A percentile compares a stretch with the other conserved stretches of the same genome.
Evolutionary conservation across 2,797 vertebrate species (phyloP).

Genomic region (Labeo calbasu): DNA sequence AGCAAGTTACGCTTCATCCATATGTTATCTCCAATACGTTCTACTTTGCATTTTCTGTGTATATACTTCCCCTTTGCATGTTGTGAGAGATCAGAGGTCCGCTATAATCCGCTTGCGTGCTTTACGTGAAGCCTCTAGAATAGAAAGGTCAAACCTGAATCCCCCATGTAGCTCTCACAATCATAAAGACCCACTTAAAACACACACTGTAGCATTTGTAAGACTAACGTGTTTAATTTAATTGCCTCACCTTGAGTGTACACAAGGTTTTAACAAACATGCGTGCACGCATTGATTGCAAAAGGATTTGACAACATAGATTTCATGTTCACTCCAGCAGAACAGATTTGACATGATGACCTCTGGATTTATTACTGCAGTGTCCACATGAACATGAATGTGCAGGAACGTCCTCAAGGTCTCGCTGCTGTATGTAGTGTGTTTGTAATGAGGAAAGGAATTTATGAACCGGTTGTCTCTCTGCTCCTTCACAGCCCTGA

Average conservation of each 20-base stretch:
- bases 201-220: neutral
- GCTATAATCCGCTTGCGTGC: neutral
- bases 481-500: constrained; percentile 41
- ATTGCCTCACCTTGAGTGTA: neutral
- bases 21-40: neutral
- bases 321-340: constrained; percentile 1
- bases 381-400: neutral
- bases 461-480: constrained; percentile 35
- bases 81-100: neutral
- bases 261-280: neutral
- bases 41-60: neutral
- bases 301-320: neutral
- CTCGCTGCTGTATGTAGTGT: constrained; percentile 20
- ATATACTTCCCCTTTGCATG: neutral
- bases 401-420: constrained; percentile 23
- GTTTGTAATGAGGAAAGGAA: constrained; percentile 38
- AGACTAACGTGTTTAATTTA: neutral
- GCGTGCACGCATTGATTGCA: neutral
- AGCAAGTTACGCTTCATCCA: neutral
- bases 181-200: neutral
- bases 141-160: neutral
- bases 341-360: constrained; percentile 67
- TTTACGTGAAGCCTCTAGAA: neutral
- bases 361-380: constrained; percentile 41
- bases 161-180: neutral